Evolutionary conservation across 30 jellyfish, hydroid and myxozoan genomes (phyloP), one percentile per base, ranked within the genome.

Genomic region (Mastigias papua): DNA sequence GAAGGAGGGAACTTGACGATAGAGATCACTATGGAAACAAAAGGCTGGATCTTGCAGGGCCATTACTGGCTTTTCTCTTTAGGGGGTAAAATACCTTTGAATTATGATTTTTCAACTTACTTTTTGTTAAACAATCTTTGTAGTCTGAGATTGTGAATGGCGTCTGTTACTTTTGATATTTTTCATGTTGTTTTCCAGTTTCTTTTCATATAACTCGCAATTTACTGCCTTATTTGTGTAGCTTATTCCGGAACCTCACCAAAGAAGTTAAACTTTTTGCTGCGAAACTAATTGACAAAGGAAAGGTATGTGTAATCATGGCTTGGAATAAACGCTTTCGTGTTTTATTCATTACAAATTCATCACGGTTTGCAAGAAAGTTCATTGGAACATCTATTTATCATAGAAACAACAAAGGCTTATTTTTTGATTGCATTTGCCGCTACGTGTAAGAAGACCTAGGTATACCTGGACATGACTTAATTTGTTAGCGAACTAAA

Each of bases 21-120:
- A 98, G 99, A 74, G 99, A 97, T 92, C 99, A 97, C 93, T 97
- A 97, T 92, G 98, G 98, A 23, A 97, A 97, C 87, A 97, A 97
- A 70, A 76, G 99, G 27, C 79, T 97, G 34, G 99, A 97, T 86
- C 92, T 97, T 7, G 99, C 99, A 33, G 99, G 99, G 3, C 99
- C 99, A 8, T 61, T 97, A 64, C 88, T 97, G 42, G 98, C 99
- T 4, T 93, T 92, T 54, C 93, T 97, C 5, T 97, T 97, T 75
- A 93, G 99, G 48, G 98, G 98, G 99, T 96, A 71, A 81, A 33
- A 37, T 74, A 15, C 15, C 23, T 19, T 34, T 74, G 48, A 50
- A 65, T 65, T 11, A 3, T 65, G 2, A 65, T 28, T 65, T 5
- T 60, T 25, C 22, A 23, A 0, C 20, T 16, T 48, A 34, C 4